Evolutionary conservation across 2,888 invertebrate genomes (phyloP), one percentile per base, ranked within the genome.

Genomic region (Drosophila gaucha): DNA sequence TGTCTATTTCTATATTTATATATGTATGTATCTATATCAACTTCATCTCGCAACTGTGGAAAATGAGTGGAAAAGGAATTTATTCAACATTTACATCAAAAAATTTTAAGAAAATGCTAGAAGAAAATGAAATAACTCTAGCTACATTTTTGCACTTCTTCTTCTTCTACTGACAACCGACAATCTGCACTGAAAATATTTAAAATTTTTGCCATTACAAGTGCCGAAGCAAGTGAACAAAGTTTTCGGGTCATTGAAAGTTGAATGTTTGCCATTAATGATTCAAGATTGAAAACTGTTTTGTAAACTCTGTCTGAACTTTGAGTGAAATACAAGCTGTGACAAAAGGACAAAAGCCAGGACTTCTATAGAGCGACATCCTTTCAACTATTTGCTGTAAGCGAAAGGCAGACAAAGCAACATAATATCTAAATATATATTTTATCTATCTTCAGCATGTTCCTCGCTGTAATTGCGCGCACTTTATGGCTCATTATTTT

Each of bases 401-500:
- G 41, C 55, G 57, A 65, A 85, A 1, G 28, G 12, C 59, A 57
- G 30, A 78, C 47, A 74, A 55, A 59, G 41, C 33, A 9, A 39
- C 33, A 51, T 33, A 58, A 64, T 54, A 57, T 63, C 20, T 36
- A 50, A 31, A 10, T 10, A 63, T 36, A 70, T 39, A 49, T 54
- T 52, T 6, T 36, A 26, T 26, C 24, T 14, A 24, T 16, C 41
- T 14, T 24, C n/a, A 8, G 28, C 22, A 22, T 30, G 14, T 20
- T 3, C 31, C 9, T 39, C 39, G 57, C 70, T 64, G 64, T 78
- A 74, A 82, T 70, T 66, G 66, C 67, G 58, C 57, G 66, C 86
- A 83, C 79, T 86, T 88, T 82, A 78, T 88, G 83, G 64, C 76
- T 78, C 86, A 82, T 88, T 88, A 80, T 86, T 86, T 71, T 64